phyloP scores from a whole-genome alignment of 2,797 vertebrate genomes.

The Manis pentadactyla region DNA sequence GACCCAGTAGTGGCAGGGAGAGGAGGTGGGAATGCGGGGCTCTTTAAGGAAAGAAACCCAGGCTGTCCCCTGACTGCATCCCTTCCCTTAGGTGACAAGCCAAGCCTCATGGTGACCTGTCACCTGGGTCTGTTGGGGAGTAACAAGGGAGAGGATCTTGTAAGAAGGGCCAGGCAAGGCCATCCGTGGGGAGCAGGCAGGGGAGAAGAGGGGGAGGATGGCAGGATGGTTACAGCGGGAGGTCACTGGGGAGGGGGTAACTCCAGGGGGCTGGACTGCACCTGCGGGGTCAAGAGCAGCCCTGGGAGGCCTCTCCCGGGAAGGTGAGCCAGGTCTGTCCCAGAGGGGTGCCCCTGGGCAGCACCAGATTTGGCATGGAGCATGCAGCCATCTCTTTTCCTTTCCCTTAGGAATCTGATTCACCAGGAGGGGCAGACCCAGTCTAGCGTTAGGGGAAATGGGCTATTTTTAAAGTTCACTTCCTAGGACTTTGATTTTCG shows the following conservation, averaged over 20 bases:
- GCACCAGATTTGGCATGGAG: not conserved
- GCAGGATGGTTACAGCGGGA: not conserved
- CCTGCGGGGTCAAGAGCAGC: not conserved
- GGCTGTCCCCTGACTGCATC: not conserved
- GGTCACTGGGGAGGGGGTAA: too few relatives aligned
- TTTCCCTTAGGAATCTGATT: not conserved
- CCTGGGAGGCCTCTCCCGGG: not conserved
- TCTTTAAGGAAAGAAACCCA: conserved; percentile 64
- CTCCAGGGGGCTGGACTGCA: not conserved
- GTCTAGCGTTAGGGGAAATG: not conserved
- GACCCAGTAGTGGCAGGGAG: conserved; percentile 77
- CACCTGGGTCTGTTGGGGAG: not conserved
- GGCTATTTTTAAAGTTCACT: not conserved
- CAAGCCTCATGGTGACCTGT: conserved; percentile 47
- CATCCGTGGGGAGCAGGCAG: not conserved
- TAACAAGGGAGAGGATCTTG: not conserved
- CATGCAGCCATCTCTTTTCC: not conserved
- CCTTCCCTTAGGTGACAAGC: not conserved
- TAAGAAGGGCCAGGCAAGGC: not conserved
- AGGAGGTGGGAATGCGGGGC: conserved; percentile 79
- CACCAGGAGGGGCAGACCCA: not conserved
- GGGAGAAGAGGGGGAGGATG: not conserved
- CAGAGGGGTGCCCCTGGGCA: not conserved
- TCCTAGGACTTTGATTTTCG: not conserved
- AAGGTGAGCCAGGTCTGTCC: conserved; percentile 31